A percentile compares a stretch with the other conserved stretches of the same genome.
Conservation (phyloP, 1,140 invertebrate genomes). For the Diachasma alloeum region DNA sequence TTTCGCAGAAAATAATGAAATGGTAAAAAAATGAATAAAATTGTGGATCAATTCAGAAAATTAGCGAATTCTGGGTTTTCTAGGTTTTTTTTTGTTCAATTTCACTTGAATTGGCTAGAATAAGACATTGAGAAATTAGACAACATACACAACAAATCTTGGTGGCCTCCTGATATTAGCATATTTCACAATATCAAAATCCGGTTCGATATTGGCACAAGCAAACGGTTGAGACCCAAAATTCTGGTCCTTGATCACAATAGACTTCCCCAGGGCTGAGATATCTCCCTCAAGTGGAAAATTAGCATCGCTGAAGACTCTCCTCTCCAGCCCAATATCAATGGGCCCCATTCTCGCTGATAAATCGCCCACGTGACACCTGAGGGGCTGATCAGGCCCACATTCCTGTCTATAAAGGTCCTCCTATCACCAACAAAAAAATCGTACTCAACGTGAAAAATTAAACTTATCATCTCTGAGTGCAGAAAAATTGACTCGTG, state of each 20-base stretch:
- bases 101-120: no score
- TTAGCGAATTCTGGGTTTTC: no score
- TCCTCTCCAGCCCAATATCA: conserved; percentile 79
- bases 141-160: conserved; percentile 84
- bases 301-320: conserved; percentile 86
- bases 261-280: conserved; percentile 83
- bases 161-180: conserved; percentile 87
- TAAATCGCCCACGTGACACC: conserved; percentile 94
- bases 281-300: conserved; percentile 82
- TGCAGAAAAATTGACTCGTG: no score
- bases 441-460: no score
- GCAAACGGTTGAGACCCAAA: conserved; percentile 77
- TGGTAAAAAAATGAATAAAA: no score
- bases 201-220: conserved; percentile 91
- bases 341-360: conserved; percentile 86
- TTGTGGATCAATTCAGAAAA: no score
- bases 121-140: conserved; percentile 17
- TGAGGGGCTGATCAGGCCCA: conserved; percentile 82
- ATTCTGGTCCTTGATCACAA: conserved; percentile 84
- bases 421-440: conserved; percentile 66
- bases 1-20: no score
- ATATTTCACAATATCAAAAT: conserved; percentile 91
- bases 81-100: no score
- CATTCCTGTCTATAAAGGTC: conserved; percentile 90
- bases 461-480: no score